These are phyloP conservation scores for Phymatocera aterrima DNA, from an alignment of 2,888 invertebrate genomes.

Conservation along the genomic window DNA sequence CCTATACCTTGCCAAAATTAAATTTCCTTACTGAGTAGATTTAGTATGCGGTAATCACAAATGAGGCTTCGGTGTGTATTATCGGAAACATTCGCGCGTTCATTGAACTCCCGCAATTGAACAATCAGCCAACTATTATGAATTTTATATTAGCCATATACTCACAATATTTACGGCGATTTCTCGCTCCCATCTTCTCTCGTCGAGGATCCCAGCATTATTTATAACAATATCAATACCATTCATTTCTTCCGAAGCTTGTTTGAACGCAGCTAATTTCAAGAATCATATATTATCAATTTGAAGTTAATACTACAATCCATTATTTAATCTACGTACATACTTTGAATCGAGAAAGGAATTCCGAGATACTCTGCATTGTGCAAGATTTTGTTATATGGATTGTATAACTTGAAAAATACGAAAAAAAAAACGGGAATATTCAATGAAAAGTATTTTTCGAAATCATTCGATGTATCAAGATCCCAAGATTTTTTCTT, in stretches of 20 bases:
- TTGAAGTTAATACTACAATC: too few relatives aligned
- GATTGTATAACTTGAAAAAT: too few relatives aligned
- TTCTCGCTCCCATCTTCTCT: slow-evolving; percentile 84
- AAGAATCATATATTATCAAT: too few relatives aligned
- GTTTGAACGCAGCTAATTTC: slow-evolving; percentile 81
- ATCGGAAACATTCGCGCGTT: background rate
- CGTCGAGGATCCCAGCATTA: slow-evolving; percentile 88
- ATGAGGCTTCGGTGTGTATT: background rate
- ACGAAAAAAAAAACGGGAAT: too few relatives aligned
- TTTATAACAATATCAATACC: slow-evolving; percentile 86
- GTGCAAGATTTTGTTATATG: too few relatives aligned
- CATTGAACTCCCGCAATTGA: slow-evolving; percentile 15
- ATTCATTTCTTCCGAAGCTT: slow-evolving; percentile 82
- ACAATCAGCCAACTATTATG: background rate
- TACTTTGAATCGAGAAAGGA: too few relatives aligned
- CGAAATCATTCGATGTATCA: too few relatives aligned
- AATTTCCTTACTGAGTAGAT: slow-evolving; percentile 7
- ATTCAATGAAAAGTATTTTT: too few relatives aligned
- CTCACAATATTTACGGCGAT: slow-evolving; percentile 86
- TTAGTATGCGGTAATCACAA: too few relatives aligned
- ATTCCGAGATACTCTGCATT: too few relatives aligned
- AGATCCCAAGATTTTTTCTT: too few relatives aligned
- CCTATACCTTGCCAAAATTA: background rate
- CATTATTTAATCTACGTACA: too few relatives aligned
- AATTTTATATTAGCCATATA: slow-evolving; percentile 1